phyloP scores from a whole-genome alignment of 2,797 vertebrate genomes.

The Syngnathus rostellatus region DNA sequence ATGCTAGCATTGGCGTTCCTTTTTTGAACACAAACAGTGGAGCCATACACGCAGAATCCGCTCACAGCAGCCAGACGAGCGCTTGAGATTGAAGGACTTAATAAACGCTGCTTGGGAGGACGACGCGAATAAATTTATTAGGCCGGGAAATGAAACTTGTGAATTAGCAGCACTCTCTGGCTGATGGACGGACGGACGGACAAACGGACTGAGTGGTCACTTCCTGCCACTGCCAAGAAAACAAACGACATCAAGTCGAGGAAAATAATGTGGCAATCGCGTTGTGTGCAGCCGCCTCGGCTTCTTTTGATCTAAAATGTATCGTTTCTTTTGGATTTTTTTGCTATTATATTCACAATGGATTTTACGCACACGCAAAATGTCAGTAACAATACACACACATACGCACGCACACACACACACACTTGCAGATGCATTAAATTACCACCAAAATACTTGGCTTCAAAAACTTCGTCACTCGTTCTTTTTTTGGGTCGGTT shows the following conservation, averaged over 20 bases:
- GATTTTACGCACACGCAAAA: too few species aligned
- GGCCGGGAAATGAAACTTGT: constrained; percentile 44
- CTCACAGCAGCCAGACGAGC: constrained; percentile 34
- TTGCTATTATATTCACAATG: too few species aligned
- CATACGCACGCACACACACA: background rate
- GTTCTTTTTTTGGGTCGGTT: constrained; percentile 40
- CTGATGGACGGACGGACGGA: background rate
- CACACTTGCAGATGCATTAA: constrained; percentile 12
- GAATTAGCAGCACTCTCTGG: constrained; percentile 33
- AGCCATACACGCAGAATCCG: background rate
- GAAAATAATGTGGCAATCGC: background rate
- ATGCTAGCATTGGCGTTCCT: too few species aligned
- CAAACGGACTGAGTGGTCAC: constrained; percentile 2
- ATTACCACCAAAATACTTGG: constrained; percentile 22
- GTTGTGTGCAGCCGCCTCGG: constrained; percentile 19
- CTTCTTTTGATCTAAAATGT: constrained; percentile 37
- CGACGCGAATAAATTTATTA: constrained; percentile 41
- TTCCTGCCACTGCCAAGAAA: constrained; percentile 35
- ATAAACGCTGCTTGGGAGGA: constrained; percentile 45
- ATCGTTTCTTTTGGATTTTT: too few species aligned
- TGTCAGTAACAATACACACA: background rate
- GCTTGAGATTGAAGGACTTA: constrained; percentile 49
- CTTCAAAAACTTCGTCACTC: constrained; percentile 41
- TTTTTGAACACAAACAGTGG: too few species aligned
- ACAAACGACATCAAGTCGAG: constrained; percentile 11